Evolutionary conservation across 2,797 vertebrate genomes (phyloP).

Genomic region (Sebastes elongatus): DNA sequence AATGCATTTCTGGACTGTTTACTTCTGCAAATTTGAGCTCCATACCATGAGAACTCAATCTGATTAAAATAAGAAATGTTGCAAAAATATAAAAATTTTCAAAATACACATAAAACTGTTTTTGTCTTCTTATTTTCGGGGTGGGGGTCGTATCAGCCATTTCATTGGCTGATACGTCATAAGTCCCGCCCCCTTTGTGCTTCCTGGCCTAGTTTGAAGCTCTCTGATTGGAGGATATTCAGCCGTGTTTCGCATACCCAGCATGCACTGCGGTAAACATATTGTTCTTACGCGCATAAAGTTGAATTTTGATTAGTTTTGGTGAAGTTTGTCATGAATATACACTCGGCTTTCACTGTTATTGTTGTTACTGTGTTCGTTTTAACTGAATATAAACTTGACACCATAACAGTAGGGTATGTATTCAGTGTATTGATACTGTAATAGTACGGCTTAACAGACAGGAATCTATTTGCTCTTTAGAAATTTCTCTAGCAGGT

Average conservation of each 20-base stretch:
- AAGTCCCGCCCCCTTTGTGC: not conserved
- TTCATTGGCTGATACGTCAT: constrained; percentile 23
- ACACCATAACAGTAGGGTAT: constrained; percentile 15
- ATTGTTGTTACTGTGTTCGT: accelerated
- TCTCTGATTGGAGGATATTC: constrained; percentile 46
- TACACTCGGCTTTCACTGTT: accelerated
- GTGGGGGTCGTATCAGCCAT: not conserved
- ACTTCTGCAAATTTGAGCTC: no score
- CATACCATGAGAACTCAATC: no score
- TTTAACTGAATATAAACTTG: accelerated
- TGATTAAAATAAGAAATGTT: no score
- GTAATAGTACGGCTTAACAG: accelerated
- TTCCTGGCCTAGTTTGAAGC: accelerated
- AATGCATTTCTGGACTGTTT: no score
- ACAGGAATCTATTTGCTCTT: constrained; percentile 74
- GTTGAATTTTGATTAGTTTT: accelerated
- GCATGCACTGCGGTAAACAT: constrained; percentile 36
- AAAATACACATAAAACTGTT: no score
- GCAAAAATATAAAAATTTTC: accelerated
- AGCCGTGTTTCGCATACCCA: constrained; percentile 32
- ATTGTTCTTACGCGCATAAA: not conserved
- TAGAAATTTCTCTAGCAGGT: constrained; percentile 83
- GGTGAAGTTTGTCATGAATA: accelerated
- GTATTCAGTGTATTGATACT: accelerated
- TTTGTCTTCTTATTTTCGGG: no score